Evolutionary conservation across 1,140 invertebrate genomes (phyloP).

Genomic region (Aricia agestis): DNA sequence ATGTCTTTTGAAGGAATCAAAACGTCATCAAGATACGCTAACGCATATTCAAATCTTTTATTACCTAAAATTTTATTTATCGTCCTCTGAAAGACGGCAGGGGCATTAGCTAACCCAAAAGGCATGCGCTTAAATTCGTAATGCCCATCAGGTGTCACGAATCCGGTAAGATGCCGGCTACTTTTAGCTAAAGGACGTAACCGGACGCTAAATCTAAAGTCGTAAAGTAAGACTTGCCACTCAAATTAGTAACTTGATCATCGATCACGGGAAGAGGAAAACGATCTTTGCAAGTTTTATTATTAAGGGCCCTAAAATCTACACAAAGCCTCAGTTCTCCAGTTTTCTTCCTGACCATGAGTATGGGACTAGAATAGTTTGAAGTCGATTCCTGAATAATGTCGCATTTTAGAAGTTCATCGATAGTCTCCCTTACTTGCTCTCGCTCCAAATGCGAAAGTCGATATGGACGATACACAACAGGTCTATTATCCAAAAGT

Average conservation of each 20-base stretch:
- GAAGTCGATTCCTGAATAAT: slow-evolving; percentile 53
- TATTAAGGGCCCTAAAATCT: slow-evolving; percentile 70
- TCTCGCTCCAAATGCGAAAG: slow-evolving; percentile 14
- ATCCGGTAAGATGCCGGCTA: slow-evolving; percentile 35
- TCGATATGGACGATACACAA: slow-evolving; percentile 10
- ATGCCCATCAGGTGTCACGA: slow-evolving; percentile 39
- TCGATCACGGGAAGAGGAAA: slow-evolving; percentile 73
- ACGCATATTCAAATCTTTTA: slow-evolving; percentile 25
- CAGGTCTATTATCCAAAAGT: slow-evolving; percentile 17
- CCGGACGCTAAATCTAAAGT: slow-evolving; percentile 22
- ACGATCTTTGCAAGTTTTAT: slow-evolving; percentile 52
- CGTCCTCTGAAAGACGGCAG: slow-evolving; percentile 32
- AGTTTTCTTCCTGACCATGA: slow-evolving; percentile 40
- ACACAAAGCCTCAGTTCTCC: slow-evolving; percentile 43
- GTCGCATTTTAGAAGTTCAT: slow-evolving; percentile 24
- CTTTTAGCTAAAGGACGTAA: slow-evolving; percentile 1
- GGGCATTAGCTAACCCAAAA: slow-evolving; percentile 33
- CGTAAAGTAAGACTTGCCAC: slow-evolving; percentile 31
- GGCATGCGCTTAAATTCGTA: slow-evolving; percentile 38
- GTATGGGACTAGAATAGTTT: slow-evolving; percentile 36
- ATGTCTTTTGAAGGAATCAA: slow-evolving; percentile 20
- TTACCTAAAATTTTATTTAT: slow-evolving; percentile 40
- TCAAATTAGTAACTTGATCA: slow-evolving; percentile 55
- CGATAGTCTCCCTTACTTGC: slow-evolving; percentile 9
- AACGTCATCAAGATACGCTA: slow-evolving; percentile 36